phyloP scores from a whole-genome alignment of 2,113 vertebrate genomes.

The Limnothrissa miodon region DNA sequence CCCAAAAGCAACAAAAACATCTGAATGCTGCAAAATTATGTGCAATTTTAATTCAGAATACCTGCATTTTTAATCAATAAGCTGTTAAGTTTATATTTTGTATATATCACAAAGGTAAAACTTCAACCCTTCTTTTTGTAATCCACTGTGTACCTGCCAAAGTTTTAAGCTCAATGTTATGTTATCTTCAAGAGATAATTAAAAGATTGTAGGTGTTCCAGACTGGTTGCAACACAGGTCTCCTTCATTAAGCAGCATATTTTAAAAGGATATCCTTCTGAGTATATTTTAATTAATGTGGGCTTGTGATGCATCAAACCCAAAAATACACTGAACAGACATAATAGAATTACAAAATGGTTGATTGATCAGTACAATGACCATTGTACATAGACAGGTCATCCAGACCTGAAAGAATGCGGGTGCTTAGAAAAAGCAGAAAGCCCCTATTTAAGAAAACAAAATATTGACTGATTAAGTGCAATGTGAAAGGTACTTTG shows the following conservation, averaged over 20 bases:
- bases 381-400: not conserved
- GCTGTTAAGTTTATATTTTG: too few species aligned
- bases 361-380: not conserved
- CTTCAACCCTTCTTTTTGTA: too few species aligned
- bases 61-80: too few species aligned
- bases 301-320: not conserved
- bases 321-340: not conserved
- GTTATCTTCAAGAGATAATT: too few species aligned
- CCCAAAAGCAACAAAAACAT: not conserved
- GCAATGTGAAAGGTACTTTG: not conserved
- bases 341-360: not conserved
- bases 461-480: not conserved
- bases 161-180: too few species aligned
- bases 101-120: too few species aligned
- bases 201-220: not conserved
- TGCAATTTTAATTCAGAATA: not conserved
- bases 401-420: too few species aligned
- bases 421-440: too few species aligned
- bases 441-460: not conserved
- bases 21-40: not conserved
- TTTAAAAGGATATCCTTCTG: too few species aligned
- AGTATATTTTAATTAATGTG: not conserved
- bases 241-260: not conserved
- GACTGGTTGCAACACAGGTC: not conserved
- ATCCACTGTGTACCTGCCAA: too few species aligned